Conservation (phyloP, 2,888 invertebrate species). For the Dynastes grantii region DNA sequence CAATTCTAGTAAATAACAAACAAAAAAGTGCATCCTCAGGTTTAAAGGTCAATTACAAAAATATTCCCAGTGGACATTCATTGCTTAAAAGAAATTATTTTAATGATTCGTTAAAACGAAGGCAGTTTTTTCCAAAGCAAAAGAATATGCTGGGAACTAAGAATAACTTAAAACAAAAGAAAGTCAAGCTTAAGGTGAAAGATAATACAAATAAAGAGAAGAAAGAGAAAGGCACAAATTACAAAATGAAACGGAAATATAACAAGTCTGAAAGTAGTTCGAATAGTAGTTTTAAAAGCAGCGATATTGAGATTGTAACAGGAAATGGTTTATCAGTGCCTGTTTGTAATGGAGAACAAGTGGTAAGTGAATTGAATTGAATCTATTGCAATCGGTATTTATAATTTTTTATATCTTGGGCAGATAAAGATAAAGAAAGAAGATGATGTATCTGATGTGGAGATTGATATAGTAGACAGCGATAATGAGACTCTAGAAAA, state of each 20-base stretch:
- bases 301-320: constrained; percentile 66
- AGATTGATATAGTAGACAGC: constrained; percentile 76
- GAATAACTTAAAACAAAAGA: constrained; percentile 49
- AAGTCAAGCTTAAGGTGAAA: constrained; percentile 61
- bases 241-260: constrained; percentile 38
- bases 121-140: constrained; percentile 37
- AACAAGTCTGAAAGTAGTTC: constrained; percentile 47
- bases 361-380: constrained; percentile 67
- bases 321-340: constrained; percentile 74
- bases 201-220: constrained; percentile 53
- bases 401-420: background rate
- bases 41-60: constrained; percentile 52
- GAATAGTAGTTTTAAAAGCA: constrained; percentile 46
- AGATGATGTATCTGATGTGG: constrained; percentile 71
- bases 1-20: constrained; percentile 66
- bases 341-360: constrained; percentile 76
- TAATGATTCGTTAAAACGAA: constrained; percentile 49
- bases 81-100: constrained; percentile 59
- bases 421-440: constrained; percentile 67
- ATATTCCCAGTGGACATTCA: constrained; percentile 59
- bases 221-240: constrained; percentile 32
- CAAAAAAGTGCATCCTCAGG: constrained; percentile 55
- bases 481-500: constrained; percentile 62
- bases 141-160: constrained; percentile 34
- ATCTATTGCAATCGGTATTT: background rate